Conservation (phyloP, 2,113 vertebrate genomes). For the Vidua macroura region DNA sequence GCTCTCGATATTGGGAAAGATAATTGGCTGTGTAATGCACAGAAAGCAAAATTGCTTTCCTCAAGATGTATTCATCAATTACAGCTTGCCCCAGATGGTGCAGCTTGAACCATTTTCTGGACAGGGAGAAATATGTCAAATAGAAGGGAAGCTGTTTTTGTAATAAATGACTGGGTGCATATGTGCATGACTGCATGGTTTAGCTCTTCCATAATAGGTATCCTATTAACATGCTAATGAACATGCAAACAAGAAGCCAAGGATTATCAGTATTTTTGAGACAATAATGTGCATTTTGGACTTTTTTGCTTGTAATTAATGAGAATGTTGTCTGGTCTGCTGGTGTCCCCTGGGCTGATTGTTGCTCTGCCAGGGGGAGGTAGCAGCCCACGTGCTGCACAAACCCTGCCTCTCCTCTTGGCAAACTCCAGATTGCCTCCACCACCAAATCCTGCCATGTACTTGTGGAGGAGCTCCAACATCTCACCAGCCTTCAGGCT, state of each 20-base stretch:
- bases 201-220: background rate
- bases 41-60: background rate
- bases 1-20: background rate
- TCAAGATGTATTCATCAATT: background rate
- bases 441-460: no score
- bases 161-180: background rate
- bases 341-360: background rate
- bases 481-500: background rate
- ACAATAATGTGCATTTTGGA: background rate
- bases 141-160: background rate
- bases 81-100: background rate
- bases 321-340: background rate
- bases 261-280: background rate
- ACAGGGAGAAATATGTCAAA: background rate
- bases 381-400: background rate
- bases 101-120: background rate
- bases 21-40: background rate
- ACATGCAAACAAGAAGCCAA: background rate
- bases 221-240: background rate
- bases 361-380: background rate
- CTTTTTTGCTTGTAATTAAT: background rate
- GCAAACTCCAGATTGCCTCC: background rate
- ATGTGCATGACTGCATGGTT: background rate
- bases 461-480: background rate
- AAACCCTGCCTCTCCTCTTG: background rate